phyloP scores from a whole-genome alignment of 1,140 invertebrate genomes.

The Hyles vespertilio region DNA sequence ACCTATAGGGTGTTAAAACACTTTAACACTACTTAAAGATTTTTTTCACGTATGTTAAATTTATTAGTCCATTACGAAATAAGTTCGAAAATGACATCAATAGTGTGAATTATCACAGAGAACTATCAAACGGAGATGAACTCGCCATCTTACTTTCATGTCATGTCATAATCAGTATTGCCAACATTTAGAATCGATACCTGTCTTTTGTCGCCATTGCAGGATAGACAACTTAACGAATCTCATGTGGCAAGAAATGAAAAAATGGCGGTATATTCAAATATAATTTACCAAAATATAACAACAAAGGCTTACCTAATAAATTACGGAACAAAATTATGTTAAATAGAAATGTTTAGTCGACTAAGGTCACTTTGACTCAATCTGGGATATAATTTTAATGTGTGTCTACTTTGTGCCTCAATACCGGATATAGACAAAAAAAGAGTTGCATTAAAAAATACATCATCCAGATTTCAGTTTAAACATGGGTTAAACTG shows the following conservation, averaged over 20 bases:
- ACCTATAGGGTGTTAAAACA: slow-evolving; percentile 38
- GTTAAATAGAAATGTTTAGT: too few relatives aligned
- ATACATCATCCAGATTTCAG: too few relatives aligned
- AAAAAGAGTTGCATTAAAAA: too few relatives aligned
- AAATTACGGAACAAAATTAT: too few relatives aligned
- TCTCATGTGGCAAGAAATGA: neutral
- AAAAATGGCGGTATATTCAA: too few relatives aligned
- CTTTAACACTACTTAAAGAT: slow-evolving; percentile 43
- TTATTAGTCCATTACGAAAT: slow-evolving; percentile 48
- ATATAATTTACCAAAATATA: neutral
- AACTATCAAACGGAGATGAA: slow-evolving; percentile 72
- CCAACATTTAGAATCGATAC: slow-evolving; percentile 41
- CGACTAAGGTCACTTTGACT: too few relatives aligned
- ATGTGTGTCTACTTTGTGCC: too few relatives aligned
- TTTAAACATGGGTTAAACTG: too few relatives aligned
- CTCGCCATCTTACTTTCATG: slow-evolving; percentile 74
- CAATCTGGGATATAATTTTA: too few relatives aligned
- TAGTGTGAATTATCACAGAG: slow-evolving; percentile 64
- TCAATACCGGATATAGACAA: too few relatives aligned
- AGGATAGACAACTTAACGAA: slow-evolving; percentile 34
- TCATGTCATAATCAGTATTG: slow-evolving; percentile 60
- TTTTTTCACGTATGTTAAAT: slow-evolving; percentile 41
- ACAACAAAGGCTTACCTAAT: too few relatives aligned
- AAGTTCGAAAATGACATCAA: slow-evolving; percentile 59
- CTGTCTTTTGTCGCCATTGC: slow-evolving; percentile 24